Conservation (phyloP, 1,140 invertebrate species). For the Magallana gigas region DNA sequence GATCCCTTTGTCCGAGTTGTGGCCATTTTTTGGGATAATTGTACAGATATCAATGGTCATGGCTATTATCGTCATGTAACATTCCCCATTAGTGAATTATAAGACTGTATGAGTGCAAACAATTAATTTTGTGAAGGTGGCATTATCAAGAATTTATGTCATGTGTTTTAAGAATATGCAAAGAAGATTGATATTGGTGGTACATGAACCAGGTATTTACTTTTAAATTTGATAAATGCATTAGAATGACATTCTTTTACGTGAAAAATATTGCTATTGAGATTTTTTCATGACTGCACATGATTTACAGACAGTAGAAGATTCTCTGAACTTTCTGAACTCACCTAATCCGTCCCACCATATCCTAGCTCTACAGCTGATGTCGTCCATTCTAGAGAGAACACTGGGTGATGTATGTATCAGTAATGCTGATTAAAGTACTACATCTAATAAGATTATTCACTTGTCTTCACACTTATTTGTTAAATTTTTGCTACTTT, state of each 20-base stretch:
- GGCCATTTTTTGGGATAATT: not conserved
- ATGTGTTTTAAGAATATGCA: not conserved
- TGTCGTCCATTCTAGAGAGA: constrained; percentile 63
- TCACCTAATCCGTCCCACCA: constrained; percentile 47
- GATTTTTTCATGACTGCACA: not conserved
- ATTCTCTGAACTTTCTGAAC: constrained; percentile 30
- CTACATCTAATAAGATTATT: too few species aligned
- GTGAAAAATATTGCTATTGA: too few species aligned
- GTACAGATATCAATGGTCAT: not conserved
- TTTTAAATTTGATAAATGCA: not conserved
- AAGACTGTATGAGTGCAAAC: not conserved
- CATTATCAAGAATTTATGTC: not conserved
- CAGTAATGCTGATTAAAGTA: too few species aligned
- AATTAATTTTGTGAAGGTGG: not conserved
- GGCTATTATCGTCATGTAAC: not conserved
- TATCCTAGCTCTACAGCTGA: constrained; percentile 59
- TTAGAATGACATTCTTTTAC: too few species aligned
- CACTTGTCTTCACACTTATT: too few species aligned
- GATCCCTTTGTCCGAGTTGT: not conserved
- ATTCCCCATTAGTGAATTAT: not conserved
- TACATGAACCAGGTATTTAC: not conserved
- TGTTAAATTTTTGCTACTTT: too few species aligned
- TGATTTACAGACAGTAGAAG: not conserved
- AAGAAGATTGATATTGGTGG: not conserved
- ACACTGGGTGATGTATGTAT: constrained; percentile 69